A percentile compares a stretch with the other conserved stretches of the same genome.
Evolutionary conservation across 2,113 vertebrate genomes (phyloP).

Genomic region (Leuciscus idus): DNA sequence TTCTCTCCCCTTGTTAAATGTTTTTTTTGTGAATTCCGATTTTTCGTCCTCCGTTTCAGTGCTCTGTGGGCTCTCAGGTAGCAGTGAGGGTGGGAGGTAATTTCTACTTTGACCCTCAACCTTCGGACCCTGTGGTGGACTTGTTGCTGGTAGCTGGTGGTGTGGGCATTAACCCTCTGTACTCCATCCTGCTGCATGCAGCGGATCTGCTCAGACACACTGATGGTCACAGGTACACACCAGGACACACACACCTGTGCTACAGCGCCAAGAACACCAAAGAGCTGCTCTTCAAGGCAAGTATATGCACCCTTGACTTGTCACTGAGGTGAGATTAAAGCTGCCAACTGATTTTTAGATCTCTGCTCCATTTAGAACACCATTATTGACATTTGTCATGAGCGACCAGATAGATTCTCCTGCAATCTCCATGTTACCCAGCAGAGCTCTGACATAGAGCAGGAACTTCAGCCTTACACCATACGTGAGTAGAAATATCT

Average conservation of each 20-base stretch:
- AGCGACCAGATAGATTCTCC: constrained; percentile 83
- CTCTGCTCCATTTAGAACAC: constrained; percentile 71
- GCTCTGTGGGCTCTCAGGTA: constrained; percentile 83
- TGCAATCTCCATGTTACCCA: constrained; percentile 89
- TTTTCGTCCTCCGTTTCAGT: constrained; percentile 70
- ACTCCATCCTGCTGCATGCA: constrained; percentile 89
- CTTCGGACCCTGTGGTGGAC: constrained; percentile 80
- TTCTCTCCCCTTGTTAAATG: too few relatives aligned
- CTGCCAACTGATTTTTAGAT: not conserved
- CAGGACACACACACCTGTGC: constrained; percentile 81
- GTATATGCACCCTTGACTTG: not conserved
- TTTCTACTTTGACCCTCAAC: constrained; percentile 91
- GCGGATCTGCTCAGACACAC: constrained; percentile 79
- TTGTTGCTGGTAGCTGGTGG: constrained; percentile 91
- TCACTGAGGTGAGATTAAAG: not conserved
- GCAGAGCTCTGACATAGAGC: constrained; percentile 78
- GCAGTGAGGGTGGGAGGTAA: constrained; percentile 89
- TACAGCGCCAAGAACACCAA: constrained; percentile 87
- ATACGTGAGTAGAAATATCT: constrained; percentile 75
- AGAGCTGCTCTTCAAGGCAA: constrained; percentile 92
- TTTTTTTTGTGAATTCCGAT: not conserved
- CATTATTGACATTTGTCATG: constrained; percentile 74
- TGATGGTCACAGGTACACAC: constrained; percentile 66
- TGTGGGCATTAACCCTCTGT: constrained; percentile 94
- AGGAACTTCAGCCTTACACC: constrained; percentile 80